A percentile compares a stretch with the other conserved stretches of the same genome.
Evolutionary conservation across 1,140 invertebrate species (phyloP).

Genomic region (Brachionus plicatilis): DNA sequence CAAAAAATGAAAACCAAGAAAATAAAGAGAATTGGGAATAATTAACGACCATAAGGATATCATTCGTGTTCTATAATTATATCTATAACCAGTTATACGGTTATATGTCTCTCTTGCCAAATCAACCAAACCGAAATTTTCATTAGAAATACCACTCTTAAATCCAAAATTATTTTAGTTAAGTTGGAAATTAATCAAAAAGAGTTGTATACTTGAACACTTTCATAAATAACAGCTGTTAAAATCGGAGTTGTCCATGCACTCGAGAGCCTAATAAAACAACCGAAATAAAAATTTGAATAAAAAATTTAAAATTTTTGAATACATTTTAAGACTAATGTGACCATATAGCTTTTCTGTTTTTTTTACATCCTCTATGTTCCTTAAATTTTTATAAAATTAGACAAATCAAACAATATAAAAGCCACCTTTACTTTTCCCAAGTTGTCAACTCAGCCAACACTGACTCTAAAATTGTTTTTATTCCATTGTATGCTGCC

Average conservation of each 20-base stretch:
- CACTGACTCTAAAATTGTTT: conserved; percentile 22
- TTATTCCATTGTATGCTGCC: conserved; percentile 25
- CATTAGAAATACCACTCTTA: conserved; percentile 30
- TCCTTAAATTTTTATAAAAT: not conserved
- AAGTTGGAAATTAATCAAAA: not conserved
- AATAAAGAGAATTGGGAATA: conserved; percentile 8
- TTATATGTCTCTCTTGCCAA: conserved; percentile 13
- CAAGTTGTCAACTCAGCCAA: conserved; percentile 10
- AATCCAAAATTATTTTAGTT: not conserved
- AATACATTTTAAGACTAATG: conserved; percentile 21
- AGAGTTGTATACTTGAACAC: conserved; percentile 8
- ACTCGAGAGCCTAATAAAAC: not conserved
- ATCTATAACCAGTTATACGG: conserved; percentile 25
- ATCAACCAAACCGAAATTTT: conserved; percentile 21
- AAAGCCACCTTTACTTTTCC: conserved; percentile 14
- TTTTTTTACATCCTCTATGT: conserved; percentile 31
- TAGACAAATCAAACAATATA: not conserved
- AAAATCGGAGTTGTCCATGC: conserved; percentile 29
- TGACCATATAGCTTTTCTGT: conserved; percentile 29
- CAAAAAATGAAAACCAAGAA: conserved; percentile 28
- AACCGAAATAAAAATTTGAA: not conserved
- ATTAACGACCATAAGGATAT: conserved; percentile 28
- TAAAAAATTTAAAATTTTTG: not conserved
- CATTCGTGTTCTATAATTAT: conserved; percentile 34
- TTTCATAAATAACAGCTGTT: conserved; percentile 18